Evolutionary conservation across 2,888 invertebrate species (phyloP).

Genomic region (Caenorhabditis zanzibari): DNA sequence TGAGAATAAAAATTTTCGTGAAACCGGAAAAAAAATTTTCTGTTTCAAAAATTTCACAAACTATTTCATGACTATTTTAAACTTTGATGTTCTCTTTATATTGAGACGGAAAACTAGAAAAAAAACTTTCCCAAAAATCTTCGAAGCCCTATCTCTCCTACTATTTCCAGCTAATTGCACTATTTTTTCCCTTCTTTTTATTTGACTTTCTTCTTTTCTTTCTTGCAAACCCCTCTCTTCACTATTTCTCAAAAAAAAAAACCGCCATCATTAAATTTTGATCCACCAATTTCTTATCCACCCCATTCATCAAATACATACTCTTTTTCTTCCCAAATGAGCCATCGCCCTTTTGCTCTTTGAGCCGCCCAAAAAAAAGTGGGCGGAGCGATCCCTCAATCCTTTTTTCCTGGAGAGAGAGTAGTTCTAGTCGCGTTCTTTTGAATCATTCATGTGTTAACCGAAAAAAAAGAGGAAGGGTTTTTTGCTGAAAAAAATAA

Average conservation of each 20-base stretch:
- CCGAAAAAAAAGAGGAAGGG: neutral
- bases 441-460: conserved; percentile 46
- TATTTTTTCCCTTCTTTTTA: neutral
- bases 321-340: too few relatives aligned
- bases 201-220: neutral
- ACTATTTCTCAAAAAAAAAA: too few relatives aligned
- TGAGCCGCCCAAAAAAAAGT: conserved; percentile 8
- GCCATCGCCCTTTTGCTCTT: conserved; percentile 12
- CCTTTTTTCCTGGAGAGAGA: neutral
- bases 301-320: neutral
- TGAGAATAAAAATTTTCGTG: too few relatives aligned
- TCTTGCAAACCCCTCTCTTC: neutral
- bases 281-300: neutral
- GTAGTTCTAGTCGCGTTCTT: conserved; percentile 49
- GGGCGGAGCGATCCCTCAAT: conserved; percentile 40
- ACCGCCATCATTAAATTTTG: neutral
- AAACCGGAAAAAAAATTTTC: too few relatives aligned
- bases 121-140: too few relatives aligned
- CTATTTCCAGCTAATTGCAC: neutral
- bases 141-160: neutral
- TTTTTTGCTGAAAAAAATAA: neutral
- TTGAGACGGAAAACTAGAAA: too few relatives aligned
- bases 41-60: too few relatives aligned
- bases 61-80: too few relatives aligned
- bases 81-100: too few relatives aligned